Evolutionary conservation across 2,113 vertebrate genomes (phyloP).

Genomic region (Mus spicilegus): DNA sequence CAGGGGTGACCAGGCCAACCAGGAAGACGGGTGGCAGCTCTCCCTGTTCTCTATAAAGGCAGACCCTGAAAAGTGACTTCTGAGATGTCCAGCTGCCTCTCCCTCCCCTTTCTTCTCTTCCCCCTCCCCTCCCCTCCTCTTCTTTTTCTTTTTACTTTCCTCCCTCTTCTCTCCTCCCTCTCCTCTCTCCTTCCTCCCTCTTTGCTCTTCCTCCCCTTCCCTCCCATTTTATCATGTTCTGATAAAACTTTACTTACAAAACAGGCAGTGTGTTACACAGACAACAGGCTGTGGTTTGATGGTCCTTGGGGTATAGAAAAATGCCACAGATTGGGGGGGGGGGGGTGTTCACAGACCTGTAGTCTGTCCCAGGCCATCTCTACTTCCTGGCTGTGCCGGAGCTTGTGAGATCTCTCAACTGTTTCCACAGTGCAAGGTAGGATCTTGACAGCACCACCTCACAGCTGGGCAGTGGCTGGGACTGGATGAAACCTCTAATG

Average conservation of each 20-base stretch:
- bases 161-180: fast-evolving
- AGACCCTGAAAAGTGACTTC: not conserved
- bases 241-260: constrained; percentile 65
- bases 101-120: not conserved
- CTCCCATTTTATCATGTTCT: not conserved
- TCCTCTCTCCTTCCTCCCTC: too few species aligned
- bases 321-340: not conserved
- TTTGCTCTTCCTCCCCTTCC: not conserved
- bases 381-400: not conserved
- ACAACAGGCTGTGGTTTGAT: not conserved
- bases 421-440: not conserved
- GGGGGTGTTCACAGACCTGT: not conserved
- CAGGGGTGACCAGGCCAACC: not conserved
- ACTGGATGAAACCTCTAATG: not conserved
- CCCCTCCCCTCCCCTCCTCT: too few species aligned
- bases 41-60: not conserved
- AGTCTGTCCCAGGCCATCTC: not conserved
- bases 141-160: too few species aligned
- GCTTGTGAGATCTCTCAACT: not conserved
- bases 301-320: not conserved
- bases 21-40: not conserved
- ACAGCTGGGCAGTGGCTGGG: not conserved
- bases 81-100: not conserved
- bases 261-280: not conserved
- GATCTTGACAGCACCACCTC: not conserved